A percentile compares a stretch with the other conserved stretches of the same genome.
Evolutionary conservation across 2,888 invertebrate genomes (phyloP).

Genomic region (Pediacus dermestoides): DNA sequence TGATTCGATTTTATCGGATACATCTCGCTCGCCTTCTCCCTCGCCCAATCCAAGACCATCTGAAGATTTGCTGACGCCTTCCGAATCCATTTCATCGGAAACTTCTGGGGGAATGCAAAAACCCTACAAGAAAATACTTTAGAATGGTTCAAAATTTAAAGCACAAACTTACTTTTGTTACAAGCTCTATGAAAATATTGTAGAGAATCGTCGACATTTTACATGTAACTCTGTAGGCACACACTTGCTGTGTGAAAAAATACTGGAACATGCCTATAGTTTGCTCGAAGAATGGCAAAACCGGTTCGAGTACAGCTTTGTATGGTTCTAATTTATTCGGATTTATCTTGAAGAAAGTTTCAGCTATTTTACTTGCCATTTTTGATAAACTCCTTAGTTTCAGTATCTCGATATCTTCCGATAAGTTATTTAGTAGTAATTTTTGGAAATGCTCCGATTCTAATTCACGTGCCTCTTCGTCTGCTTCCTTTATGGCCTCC

Average conservation of each 20-base stretch:
- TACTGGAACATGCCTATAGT: constrained; percentile 71
- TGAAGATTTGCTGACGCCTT: constrained; percentile 49
- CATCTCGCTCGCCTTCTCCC: constrained; percentile 90
- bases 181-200: constrained; percentile 80
- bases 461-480: constrained; percentile 43
- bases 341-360: constrained; percentile 51
- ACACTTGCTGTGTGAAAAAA: constrained; percentile 73
- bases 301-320: constrained; percentile 24
- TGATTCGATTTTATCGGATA: constrained; percentile 85
- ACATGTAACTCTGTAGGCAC: constrained; percentile 72
- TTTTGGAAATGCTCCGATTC: constrained; percentile 66
- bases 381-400: constrained; percentile 51
- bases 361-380: constrained; percentile 38
- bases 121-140: too few species aligned
- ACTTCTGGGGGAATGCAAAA: constrained; percentile 90
- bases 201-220: constrained; percentile 81
- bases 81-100: constrained; percentile 65
- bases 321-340: constrained; percentile 27
- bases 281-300: constrained; percentile 73
- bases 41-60: constrained; percentile 89
- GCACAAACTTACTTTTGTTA: constrained; percentile 57
- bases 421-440: constrained; percentile 61
- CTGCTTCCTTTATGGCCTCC: constrained; percentile 10
- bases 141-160: too few species aligned
- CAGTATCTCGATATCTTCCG: constrained; percentile 58